These are phyloP conservation scores for Heteromormyrus szaboi DNA, from an alignment of 2,797 vertebrate genomes.

Conservation along the genomic window DNA sequence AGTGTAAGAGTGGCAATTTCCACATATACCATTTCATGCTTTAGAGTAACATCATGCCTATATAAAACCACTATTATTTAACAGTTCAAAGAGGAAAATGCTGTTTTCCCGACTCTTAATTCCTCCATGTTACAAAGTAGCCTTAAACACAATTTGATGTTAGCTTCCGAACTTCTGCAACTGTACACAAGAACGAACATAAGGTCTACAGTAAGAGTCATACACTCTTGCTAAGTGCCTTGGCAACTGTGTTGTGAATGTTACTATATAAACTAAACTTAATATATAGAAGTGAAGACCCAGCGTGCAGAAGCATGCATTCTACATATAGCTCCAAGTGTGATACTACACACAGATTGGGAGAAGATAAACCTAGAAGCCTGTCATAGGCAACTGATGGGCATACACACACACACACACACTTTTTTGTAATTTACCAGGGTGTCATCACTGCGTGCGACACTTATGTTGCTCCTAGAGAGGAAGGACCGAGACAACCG, in stretches of 20 bases:
- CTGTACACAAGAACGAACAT: slow-evolving; percentile 39
- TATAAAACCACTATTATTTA: slow-evolving; percentile 29
- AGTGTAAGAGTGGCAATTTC: background rate
- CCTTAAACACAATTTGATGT: slow-evolving; percentile 35
- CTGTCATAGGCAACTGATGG: background rate
- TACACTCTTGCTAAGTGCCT: background rate
- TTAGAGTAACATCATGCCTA: background rate
- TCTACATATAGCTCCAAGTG: background rate
- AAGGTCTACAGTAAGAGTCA: background rate
- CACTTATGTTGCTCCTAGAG: slow-evolving; percentile 95
- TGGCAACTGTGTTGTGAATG: background rate
- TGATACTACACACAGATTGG: background rate
- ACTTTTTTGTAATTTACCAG: slow-evolving; percentile 71
- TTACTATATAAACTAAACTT: background rate
- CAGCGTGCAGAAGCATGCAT: background rate
- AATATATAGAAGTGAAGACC: background rate
- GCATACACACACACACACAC: background rate
- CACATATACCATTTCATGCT: background rate
- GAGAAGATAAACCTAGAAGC: background rate
- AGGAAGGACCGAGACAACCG: slow-evolving; percentile 96
- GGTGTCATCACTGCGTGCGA: slow-evolving; percentile 91
- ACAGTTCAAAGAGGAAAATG: slow-evolving; percentile 10
- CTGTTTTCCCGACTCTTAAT: slow-evolving; percentile 15
- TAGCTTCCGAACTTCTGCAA: slow-evolving; percentile 22
- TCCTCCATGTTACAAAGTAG: slow-evolving; percentile 35